These are phyloP conservation scores for Tringa solitaria DNA, from an alignment of 2,113 vertebrate genomes.

Conservation along the genomic window DNA sequence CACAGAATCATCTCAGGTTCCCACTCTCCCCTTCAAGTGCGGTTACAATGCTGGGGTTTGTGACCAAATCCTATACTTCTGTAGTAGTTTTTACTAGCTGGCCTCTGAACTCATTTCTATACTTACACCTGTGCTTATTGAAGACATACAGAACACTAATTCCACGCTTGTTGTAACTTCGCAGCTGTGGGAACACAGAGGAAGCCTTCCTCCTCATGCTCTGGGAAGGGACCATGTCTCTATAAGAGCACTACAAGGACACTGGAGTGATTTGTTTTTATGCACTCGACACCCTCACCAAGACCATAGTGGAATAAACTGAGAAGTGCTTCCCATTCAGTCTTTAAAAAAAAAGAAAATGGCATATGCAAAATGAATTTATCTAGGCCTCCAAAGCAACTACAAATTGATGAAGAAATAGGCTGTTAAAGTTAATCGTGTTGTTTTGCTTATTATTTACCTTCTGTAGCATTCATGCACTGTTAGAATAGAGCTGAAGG, in stretches of 20 bases:
- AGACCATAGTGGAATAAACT: background rate
- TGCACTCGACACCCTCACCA: background rate
- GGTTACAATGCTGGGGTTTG: background rate
- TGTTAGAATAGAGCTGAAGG: background rate
- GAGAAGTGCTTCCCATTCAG: background rate
- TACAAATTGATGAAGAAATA: background rate
- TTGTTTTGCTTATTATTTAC: background rate
- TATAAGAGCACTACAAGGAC: background rate
- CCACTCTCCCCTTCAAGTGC: background rate
- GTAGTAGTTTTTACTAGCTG: background rate
- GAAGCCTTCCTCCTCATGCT: background rate
- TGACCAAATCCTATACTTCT: background rate
- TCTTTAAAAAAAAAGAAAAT: background rate
- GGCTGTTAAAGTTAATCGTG: background rate
- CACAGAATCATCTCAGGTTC: background rate
- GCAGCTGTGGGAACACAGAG: background rate
- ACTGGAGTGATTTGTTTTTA: background rate
- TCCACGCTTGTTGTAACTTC: accelerated
- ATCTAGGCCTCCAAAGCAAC: background rate
- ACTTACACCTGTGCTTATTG: background rate
- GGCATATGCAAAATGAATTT: background rate
- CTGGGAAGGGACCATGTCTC: background rate
- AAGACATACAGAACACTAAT: accelerated
- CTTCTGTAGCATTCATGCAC: background rate
- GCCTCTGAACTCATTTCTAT: background rate